phyloP scores from a whole-genome alignment of 2,113 vertebrate genomes.

The Hippocampus mohnikei region DNA sequence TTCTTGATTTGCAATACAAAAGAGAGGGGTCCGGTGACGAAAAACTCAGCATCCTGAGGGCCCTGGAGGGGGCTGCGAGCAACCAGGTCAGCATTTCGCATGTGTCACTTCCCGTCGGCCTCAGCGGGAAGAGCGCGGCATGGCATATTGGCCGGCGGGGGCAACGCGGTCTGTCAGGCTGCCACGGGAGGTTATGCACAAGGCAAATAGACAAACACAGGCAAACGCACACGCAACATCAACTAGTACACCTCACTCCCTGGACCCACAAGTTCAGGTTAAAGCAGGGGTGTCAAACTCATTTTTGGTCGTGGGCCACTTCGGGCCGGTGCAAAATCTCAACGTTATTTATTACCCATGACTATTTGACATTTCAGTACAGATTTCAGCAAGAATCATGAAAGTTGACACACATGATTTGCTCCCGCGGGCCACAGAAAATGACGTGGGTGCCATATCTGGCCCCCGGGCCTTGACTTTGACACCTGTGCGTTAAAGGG shows the following conservation, averaged over 20 bases:
- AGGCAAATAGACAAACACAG: conserved; percentile 38
- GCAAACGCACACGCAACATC: conserved; percentile 10
- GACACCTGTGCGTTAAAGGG: conserved; percentile 10
- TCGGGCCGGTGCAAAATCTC: too few species aligned
- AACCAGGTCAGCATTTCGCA: conserved; percentile 71
- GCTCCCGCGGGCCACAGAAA: too few species aligned
- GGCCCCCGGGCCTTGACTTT: too few species aligned
- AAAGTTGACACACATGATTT: too few species aligned
- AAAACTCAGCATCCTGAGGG: conserved; percentile 64
- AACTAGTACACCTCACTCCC: background rate
- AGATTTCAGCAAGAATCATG: too few species aligned
- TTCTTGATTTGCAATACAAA: conserved; percentile 14
- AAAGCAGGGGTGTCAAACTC: background rate
- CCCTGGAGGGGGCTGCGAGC: conserved; percentile 46
- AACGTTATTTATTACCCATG: too few species aligned
- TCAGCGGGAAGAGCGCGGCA: conserved; percentile 48
- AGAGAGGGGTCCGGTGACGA: conserved; percentile 36
- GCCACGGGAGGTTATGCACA: conserved; percentile 62
- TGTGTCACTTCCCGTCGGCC: conserved; percentile 67
- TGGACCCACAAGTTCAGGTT: conserved; percentile 17
- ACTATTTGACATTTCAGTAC: too few species aligned
- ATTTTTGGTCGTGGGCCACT: too few species aligned
- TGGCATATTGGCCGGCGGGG: conserved; percentile 52
- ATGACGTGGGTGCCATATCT: too few species aligned
- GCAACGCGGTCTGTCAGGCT: conserved; percentile 54